phyloP scores from a whole-genome alignment of 2,888 invertebrate genomes.

The Iselma pallidipennis region DNA sequence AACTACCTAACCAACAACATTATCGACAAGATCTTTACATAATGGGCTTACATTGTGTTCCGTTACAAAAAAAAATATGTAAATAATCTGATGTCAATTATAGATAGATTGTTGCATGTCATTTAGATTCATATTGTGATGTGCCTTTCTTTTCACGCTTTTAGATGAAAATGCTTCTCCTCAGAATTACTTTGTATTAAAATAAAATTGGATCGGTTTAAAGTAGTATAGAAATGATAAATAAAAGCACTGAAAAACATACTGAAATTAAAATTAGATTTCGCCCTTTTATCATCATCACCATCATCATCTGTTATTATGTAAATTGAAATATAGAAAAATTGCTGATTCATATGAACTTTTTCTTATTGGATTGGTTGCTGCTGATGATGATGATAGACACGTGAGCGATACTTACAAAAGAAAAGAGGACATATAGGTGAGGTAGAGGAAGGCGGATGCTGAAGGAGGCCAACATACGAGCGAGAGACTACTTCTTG shows the following conservation, averaged over 20 bases:
- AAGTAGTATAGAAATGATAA: no score
- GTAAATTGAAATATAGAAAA: neutral
- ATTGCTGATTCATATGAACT: neutral
- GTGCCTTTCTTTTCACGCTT: neutral
- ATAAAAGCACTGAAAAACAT: no score
- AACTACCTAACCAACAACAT: neutral
- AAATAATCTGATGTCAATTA: neutral
- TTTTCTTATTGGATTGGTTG: neutral
- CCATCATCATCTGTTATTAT: neutral
- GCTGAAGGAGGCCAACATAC: neutral
- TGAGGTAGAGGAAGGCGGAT: neutral
- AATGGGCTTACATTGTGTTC: neutral
- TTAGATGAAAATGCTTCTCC: neutral
- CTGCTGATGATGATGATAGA: neutral
- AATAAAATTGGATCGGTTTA: no score
- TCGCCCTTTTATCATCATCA: neutral
- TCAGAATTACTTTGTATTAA: no score
- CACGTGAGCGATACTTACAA: neutral
- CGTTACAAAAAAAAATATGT: neutral
- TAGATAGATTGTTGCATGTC: neutral
- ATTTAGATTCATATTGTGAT: no score
- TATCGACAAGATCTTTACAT: neutral
- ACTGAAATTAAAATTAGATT: neutral
- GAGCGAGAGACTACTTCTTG: constrained; percentile 10
- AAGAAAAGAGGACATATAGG: neutral